Evolutionary conservation across 2,113 vertebrate genomes (phyloP).

Genomic region (Saimiri boliviensis): DNA sequence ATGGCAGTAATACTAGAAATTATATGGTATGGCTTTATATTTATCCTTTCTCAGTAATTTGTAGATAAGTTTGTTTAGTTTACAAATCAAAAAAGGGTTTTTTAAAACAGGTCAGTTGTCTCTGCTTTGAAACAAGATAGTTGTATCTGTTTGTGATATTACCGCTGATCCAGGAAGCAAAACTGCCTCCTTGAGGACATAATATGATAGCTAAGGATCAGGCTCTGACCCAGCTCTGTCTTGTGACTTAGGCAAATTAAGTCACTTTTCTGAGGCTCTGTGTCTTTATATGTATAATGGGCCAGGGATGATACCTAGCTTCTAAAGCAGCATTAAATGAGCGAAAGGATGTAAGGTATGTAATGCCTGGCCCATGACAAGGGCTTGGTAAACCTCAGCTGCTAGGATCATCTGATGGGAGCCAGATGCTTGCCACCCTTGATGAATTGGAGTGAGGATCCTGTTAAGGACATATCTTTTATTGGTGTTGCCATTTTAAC

Average conservation of each 20-base stretch:
- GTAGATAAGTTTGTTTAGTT: slow-evolving; percentile 68
- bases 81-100: slow-evolving; percentile 45
- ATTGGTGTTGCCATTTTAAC: not conserved
- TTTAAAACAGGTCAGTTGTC: slow-evolving; percentile 45
- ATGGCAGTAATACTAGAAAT: slow-evolving; percentile 58
- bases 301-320: not conserved
- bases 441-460: not conserved
- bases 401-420: not conserved
- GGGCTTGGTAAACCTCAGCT: not conserved
- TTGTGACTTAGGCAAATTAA: not conserved
- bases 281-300: not conserved
- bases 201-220: not conserved
- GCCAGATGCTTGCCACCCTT: not conserved
- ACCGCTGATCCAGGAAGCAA: not conserved
- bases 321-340: not conserved
- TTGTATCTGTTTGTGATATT: slow-evolving; percentile 42
- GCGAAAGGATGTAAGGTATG: not conserved
- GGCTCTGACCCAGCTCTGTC: not conserved
- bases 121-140: slow-evolving; percentile 43
- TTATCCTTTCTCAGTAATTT: slow-evolving; percentile 71
- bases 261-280: not conserved
- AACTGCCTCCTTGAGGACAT: not conserved
- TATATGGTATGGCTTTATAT: slow-evolving; percentile 61
- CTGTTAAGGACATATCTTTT: not conserved
- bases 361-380: not conserved